Conservation (phyloP, 2,888 invertebrate genomes). For the Eustalomyia histrio region DNA sequence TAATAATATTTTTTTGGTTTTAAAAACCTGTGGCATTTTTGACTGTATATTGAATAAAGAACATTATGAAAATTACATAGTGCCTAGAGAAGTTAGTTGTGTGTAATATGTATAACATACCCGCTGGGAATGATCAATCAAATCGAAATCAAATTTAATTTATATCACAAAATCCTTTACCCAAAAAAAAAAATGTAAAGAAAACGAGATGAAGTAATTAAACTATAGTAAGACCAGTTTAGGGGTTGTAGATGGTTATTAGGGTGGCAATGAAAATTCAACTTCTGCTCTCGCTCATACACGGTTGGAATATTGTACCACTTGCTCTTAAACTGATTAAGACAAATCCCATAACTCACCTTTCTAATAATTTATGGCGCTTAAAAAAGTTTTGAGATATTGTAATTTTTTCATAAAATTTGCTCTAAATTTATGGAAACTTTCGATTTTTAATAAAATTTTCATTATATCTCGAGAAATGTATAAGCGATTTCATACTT, state of each 20-base stretch:
- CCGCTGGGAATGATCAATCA: conserved; percentile 80
- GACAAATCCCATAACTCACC: no score
- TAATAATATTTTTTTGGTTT: conserved; percentile 34
- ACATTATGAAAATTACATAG: conserved; percentile 63
- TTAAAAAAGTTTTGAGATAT: no score
- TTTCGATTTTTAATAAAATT: no score
- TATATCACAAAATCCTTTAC: conserved; percentile 64
- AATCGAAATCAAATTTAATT: conserved; percentile 72
- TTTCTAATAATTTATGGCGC: no score
- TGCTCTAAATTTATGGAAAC: no score
- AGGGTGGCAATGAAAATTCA: background rate
- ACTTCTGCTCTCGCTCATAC: no score
- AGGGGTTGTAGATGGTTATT: conserved; percentile 42
- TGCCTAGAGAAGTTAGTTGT: conserved; percentile 16
- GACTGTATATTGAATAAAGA: conserved; percentile 54
- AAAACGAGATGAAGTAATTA: conserved; percentile 46
- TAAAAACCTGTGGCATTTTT: conserved; percentile 59
- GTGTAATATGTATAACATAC: conserved; percentile 64
- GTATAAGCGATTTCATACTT: no score
- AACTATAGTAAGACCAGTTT: conserved; percentile 25
- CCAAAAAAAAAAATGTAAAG: conserved; percentile 14
- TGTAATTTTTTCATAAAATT: no score
- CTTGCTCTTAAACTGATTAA: no score
- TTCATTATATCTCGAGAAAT: no score
- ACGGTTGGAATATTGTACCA: no score